A percentile compares a stretch with the other conserved stretches of the same genome.
Conservation (phyloP, 2,113 vertebrate species). For the Hymenochirus boettgeri region DNA sequence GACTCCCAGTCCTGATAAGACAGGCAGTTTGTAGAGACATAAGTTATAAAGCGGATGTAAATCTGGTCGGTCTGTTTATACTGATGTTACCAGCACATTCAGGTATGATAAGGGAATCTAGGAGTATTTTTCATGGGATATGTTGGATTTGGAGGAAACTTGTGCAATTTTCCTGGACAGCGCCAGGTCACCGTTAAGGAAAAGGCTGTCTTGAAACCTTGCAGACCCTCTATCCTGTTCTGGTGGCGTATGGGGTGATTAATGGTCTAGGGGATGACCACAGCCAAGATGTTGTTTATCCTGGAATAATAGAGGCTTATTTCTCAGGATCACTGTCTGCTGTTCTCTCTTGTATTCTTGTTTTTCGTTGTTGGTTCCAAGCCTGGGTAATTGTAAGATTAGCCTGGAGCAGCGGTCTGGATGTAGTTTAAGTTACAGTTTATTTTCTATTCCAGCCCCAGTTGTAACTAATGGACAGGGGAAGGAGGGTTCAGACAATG, state of each 20-base stretch:
- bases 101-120: too few relatives aligned
- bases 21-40: too few relatives aligned
- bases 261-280: slow-evolving; percentile 18
- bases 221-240: slow-evolving; percentile 35
- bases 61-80: too few relatives aligned
- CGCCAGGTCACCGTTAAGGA: slow-evolving; percentile 32
- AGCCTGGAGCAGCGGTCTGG: too few relatives aligned
- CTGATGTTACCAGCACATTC: too few relatives aligned
- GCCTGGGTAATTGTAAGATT: not conserved
- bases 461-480: too few relatives aligned
- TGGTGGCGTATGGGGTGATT: slow-evolving; percentile 27
- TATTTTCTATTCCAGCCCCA: too few relatives aligned
- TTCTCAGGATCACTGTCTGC: slow-evolving; percentile 20
- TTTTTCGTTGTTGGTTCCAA: not conserved
- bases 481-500: too few relatives aligned
- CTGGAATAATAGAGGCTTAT: slow-evolving; percentile 6
- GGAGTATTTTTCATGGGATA: too few relatives aligned
- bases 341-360: not conserved
- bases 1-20: too few relatives aligned
- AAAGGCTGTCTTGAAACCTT: slow-evolving; percentile 35
- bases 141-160: not conserved
- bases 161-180: slow-evolving; percentile 10
- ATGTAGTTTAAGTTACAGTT: too few relatives aligned
- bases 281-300: slow-evolving; percentile 35
- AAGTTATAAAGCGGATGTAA: too few relatives aligned